Conservation (phyloP, 2,888 invertebrate species). For the Drosophila mimica region DNA sequence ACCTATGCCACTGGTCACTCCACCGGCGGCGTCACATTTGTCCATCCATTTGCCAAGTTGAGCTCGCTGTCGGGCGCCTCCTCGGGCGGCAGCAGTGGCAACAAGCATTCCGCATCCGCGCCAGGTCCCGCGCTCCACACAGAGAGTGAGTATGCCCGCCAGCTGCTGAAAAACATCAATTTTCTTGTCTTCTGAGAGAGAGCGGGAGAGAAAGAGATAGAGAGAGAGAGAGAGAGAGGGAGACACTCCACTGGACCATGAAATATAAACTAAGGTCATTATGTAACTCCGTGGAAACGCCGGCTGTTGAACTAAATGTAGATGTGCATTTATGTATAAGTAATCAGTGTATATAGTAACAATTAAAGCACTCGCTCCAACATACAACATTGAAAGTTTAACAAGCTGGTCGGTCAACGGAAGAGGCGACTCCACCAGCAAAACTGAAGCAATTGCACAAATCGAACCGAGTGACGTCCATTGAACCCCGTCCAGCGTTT, state of each 20-base stretch:
- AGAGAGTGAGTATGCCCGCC: conserved; percentile 82
- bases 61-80: conserved; percentile 83
- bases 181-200: conserved; percentile 52
- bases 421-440: conserved; percentile 29
- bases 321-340: conserved; percentile 8
- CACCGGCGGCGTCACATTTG: conserved; percentile 58
- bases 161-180: conserved; percentile 56
- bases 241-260: conserved; percentile 29
- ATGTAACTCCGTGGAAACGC: conserved; percentile 43
- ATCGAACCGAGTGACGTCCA: conserved; percentile 46
- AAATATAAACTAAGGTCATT: conserved; percentile 57
- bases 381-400: conserved; percentile 47
- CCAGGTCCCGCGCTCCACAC: conserved; percentile 79
- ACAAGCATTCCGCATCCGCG: conserved; percentile 54
- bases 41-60: conserved; percentile 82
- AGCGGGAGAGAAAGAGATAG: neutral
- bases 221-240: neutral
- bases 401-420: conserved; percentile 40
- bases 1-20: conserved; percentile 72
- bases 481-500: conserved; percentile 55
- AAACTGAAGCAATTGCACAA: conserved; percentile 21
- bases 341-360: conserved; percentile 23
- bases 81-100: conserved; percentile 80
- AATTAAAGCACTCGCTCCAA: conserved; percentile 49
- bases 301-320: conserved; percentile 50